Base-by-base conservation (phyloP, 2,888 invertebrate species). In the Lottia scabra region DNA sequence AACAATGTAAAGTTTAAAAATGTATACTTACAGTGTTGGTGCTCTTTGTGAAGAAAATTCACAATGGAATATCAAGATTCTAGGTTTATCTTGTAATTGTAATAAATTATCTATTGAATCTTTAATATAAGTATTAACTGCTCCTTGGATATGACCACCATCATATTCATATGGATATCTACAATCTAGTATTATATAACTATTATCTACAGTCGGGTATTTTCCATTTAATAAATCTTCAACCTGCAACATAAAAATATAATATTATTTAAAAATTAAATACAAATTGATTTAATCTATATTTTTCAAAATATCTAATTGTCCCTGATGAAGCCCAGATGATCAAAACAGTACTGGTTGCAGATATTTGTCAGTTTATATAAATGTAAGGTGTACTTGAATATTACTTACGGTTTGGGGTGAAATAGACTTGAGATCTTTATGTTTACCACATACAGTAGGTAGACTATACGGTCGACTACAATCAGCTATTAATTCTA, bases 31-130 rank as follows among this genome's bases (percentile, higher is more conserved):
- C 94, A 99, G 91, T 83, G 94, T 95, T 0, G 99, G 99, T 1
- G 97, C 99, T 71, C 99, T 92, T 90, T 98, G 96, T 71, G 96
- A 94, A 0, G 98, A 98, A 91, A 98, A 99, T 90, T 99, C 99
- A 90, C 99, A 99, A 89, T 99, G 99, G 90, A 99, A 98, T 65
- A 99, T 93, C 63, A 99, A 91, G 65, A 98, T 93, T 78, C 93
- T 91, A 68, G 95, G 91, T 77, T 90, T 89, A 71, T 74, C 77
- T 2, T 79, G 71, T 56, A 19, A 6, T 19, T 56, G 56, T 56
- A 56, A 56, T 56, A 56, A 56, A 19, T 19, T 10, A 72, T 84
- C 79, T 15, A 98, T 92, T 78, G 94, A 93, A 0, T 95, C 93
- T 77, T 93, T 93, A 0, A 94, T 95, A 90, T 94, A 96, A 43